phyloP scores from a whole-genome alignment of 1,140 invertebrate species.

The Danaus plexippus region DNA sequence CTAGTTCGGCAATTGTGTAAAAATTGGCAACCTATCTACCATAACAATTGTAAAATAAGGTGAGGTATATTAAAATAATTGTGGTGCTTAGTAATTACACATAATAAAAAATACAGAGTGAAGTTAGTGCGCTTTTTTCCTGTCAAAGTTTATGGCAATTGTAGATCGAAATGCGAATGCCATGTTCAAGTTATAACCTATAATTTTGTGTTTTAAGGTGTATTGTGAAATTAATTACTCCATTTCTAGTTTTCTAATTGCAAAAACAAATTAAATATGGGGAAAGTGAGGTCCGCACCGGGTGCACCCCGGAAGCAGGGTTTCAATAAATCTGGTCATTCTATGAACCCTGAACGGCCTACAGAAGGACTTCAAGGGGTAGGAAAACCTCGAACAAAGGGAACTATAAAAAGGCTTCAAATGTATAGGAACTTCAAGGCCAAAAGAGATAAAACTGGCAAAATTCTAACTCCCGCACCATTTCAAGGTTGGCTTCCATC shows the following conservation, averaged over 20 bases:
- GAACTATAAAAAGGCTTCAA: conserved; percentile 95
- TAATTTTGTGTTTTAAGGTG: no score
- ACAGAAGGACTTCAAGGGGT: conserved; percentile 87
- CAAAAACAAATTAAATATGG: conserved; percentile 68
- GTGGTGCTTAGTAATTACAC: no score
- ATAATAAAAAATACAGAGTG: conserved; percentile 1
- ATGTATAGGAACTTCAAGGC: conserved; percentile 99
- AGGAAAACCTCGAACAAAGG: conserved; percentile 87
- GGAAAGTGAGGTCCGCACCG: conserved; percentile 78
- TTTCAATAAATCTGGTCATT: conserved; percentile 85
- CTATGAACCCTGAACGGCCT: conserved; percentile 89
- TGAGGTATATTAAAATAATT: no score
- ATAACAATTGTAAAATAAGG: no score
- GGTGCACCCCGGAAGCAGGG: conserved; percentile 83
- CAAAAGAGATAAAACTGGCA: conserved; percentile 90
- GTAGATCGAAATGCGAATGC: no score
- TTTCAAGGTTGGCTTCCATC: conserved; percentile 93
- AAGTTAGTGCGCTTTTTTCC: conserved; percentile 11
- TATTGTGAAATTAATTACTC: no score
- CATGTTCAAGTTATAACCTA: no score
- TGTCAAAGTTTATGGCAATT: no score
- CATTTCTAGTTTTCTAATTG: neutral
- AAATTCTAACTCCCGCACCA: conserved; percentile 94
- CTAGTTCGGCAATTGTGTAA: no score
- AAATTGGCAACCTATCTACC: no score